These are phyloP conservation scores for Jacana jacana DNA, from an alignment of 2,113 vertebrate genomes.

Conservation along the genomic window DNA sequence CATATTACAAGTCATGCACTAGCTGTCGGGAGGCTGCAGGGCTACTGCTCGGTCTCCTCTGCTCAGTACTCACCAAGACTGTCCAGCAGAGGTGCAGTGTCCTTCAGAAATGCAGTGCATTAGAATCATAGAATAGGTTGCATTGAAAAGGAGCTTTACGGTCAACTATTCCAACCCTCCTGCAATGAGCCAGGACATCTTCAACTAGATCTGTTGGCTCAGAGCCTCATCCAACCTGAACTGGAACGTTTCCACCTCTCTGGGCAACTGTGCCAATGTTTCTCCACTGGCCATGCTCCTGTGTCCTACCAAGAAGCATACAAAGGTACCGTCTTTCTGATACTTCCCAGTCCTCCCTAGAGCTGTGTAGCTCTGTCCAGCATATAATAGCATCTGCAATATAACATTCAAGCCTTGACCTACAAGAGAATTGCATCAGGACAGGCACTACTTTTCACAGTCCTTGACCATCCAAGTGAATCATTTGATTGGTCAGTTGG, in stretches of 20 bases:
- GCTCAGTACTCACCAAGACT: not conserved
- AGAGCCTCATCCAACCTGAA: not conserved
- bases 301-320: fast-evolving
- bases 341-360: not conserved
- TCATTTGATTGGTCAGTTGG: not conserved
- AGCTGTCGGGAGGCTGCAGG: not conserved
- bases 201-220: not conserved
- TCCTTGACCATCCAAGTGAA: not conserved
- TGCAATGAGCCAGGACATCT: not conserved
- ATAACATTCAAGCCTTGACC: not conserved
- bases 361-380: not conserved
- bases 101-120: not conserved
- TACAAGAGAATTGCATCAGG: not conserved
- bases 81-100: not conserved
- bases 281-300: not conserved
- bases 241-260: not conserved
- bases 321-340: not conserved
- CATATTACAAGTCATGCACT: not conserved
- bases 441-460: not conserved
- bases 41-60: not conserved
- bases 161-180: fast-evolving
- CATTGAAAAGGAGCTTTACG: not conserved
- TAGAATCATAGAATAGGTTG: not conserved
- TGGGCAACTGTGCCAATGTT: not conserved
- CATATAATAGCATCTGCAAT: not conserved